These are phyloP conservation scores for Nycticorax nycticorax DNA, from an alignment of 2,113 vertebrate genomes.

Conservation along the genomic window DNA sequence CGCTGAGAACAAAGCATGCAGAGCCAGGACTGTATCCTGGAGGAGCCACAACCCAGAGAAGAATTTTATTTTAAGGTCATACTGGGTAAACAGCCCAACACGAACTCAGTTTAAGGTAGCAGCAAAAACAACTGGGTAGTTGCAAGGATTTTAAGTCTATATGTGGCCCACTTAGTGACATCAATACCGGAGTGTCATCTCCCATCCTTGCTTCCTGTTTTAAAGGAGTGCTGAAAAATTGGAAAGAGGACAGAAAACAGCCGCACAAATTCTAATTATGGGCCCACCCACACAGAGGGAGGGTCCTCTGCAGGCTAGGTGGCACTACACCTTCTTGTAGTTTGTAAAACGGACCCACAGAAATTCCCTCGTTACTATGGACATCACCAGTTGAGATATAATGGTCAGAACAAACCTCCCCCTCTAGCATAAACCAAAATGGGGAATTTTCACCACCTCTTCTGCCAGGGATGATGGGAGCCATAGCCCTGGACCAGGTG, in stretches of 20 bases:
- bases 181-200: background rate
- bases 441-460: background rate
- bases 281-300: background rate
- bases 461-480: background rate
- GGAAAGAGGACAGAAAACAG: background rate
- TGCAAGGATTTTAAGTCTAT: background rate
- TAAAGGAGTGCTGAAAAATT: background rate
- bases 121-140: background rate
- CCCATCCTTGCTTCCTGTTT: rapidly evolving
- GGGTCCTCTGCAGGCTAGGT: background rate
- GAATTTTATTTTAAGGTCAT: background rate
- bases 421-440: background rate
- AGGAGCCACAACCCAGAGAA: background rate
- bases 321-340: background rate
- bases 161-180: background rate
- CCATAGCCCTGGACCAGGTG: background rate
- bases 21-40: background rate
- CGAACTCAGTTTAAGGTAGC: background rate
- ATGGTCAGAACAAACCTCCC: background rate
- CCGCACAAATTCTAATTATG: background rate
- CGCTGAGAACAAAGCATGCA: background rate
- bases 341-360: background rate
- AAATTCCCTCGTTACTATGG: background rate
- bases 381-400: background rate
- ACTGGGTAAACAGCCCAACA: background rate